phyloP scores from a whole-genome alignment of 1,140 invertebrate genomes.

The Littorina saxatilis region DNA sequence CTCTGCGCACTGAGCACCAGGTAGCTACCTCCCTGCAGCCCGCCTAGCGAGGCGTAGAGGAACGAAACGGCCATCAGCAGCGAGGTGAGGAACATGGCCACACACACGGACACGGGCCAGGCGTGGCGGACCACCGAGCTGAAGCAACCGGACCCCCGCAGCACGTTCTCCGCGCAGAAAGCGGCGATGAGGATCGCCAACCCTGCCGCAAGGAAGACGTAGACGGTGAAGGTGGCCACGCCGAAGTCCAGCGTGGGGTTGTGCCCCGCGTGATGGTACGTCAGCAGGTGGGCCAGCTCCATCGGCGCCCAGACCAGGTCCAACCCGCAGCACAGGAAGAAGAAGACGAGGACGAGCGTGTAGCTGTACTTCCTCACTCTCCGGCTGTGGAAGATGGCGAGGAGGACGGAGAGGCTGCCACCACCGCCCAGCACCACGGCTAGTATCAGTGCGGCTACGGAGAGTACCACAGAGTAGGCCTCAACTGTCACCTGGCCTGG shows the following conservation, averaged over 20 bases:
- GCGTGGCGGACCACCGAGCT: background rate
- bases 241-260: conserved; percentile 48
- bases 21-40: background rate
- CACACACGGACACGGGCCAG: conserved; percentile 37
- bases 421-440: conserved; percentile 60
- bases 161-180: conserved; percentile 38
- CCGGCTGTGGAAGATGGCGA: conserved; percentile 54
- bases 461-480: conserved; percentile 66
- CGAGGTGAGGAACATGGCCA: conserved; percentile 25
- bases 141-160: conserved; percentile 33
- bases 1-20: background rate
- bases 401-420: conserved; percentile 59
- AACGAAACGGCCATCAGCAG: conserved; percentile 29
- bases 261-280: conserved; percentile 51
- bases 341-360: conserved; percentile 56
- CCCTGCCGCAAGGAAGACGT: conserved; percentile 57
- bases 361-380: conserved; percentile 59
- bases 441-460: conserved; percentile 56
- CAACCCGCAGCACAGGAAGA: conserved; percentile 58
- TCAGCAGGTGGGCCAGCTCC: conserved; percentile 61
- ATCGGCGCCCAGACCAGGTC: conserved; percentile 66
- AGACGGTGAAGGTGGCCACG: conserved; percentile 54
- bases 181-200: conserved; percentile 44
- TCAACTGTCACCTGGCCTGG: conserved; percentile 36
- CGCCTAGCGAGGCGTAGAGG: background rate